Percentiles rank a stretch among this genome's conserved stretches.
These are phyloP conservation scores for Brachionus manjavacas DNA, from an alignment of 1,140 invertebrate species.

Conservation along the genomic window DNA sequence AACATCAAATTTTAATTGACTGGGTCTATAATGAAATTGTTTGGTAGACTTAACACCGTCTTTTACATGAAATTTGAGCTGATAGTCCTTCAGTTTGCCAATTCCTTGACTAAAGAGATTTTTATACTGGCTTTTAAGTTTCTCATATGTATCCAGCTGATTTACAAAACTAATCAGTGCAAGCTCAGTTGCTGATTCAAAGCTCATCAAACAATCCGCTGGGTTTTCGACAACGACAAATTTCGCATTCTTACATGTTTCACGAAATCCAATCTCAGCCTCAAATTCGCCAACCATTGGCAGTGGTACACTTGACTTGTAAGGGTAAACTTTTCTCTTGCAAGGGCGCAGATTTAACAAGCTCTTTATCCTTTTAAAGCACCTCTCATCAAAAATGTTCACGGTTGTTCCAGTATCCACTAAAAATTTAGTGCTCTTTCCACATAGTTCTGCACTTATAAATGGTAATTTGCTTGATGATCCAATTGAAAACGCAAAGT, in stretches of 20 bases:
- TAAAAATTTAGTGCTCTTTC: not conserved
- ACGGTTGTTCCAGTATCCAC: not conserved
- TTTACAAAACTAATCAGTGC: not conserved
- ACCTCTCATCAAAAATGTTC: not conserved
- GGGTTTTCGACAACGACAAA: no score
- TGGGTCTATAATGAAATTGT: not conserved
- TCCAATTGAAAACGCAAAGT: no score
- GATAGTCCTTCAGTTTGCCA: not conserved
- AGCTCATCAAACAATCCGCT: not conserved
- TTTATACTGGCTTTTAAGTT: not conserved
- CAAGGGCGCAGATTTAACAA: not conserved
- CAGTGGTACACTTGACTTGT: not conserved
- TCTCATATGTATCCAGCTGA: not conserved
- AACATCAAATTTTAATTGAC: no score
- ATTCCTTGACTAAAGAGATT: not conserved
- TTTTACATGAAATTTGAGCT: not conserved
- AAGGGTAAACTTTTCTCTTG: not conserved
- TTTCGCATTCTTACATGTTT: not conserved
- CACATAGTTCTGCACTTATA: no score
- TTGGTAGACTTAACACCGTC: not conserved
- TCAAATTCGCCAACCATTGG: not conserved
- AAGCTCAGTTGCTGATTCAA: not conserved
- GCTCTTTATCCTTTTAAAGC: not conserved
- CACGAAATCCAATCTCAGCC: not conserved
- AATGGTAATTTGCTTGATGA: no score